phyloP scores from a whole-genome alignment of 2,888 invertebrate genomes.

The Heliconius ismenius region DNA sequence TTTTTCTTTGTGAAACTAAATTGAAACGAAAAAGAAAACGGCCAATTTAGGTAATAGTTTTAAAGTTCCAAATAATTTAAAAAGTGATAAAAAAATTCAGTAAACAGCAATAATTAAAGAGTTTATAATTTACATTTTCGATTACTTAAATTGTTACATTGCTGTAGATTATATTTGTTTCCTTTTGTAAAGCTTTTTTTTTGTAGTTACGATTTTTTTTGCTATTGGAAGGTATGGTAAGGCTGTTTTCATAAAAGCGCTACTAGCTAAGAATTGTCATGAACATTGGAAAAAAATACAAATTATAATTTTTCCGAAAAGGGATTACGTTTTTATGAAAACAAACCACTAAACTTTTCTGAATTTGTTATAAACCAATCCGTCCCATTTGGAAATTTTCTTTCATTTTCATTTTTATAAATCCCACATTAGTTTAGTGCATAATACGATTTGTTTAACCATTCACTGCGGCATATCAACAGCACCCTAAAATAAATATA shows the following conservation, averaged over 20 bases:
- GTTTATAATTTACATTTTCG: neutral
- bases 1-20: slow-evolving; percentile 51
- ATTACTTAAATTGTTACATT: neutral
- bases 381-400: slow-evolving; percentile 58
- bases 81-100: neutral
- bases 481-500: slow-evolving; percentile 61
- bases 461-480: slow-evolving; percentile 70
- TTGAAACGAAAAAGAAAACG: slow-evolving; percentile 43
- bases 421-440: slow-evolving; percentile 44
- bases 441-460: slow-evolving; percentile 61
- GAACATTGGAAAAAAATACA: neutral
- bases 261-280: neutral
- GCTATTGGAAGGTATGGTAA: slow-evolving; percentile 5
- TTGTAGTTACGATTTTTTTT: neutral
- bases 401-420: slow-evolving; percentile 32
- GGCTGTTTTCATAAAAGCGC: slow-evolving; percentile 21
- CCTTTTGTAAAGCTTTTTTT: neutral
- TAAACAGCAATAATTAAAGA: neutral
- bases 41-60: slow-evolving; percentile 53
- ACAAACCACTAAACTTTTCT: slow-evolving; percentile 21
- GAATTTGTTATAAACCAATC: slow-evolving; percentile 48
- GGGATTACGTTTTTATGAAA: slow-evolving; percentile 31
- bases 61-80: slow-evolving; percentile 22
- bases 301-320: neutral
- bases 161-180: neutral